Evolutionary conservation across 2,113 vertebrate species (phyloP).

Genomic region (Dasyurus viverrinus): DNA sequence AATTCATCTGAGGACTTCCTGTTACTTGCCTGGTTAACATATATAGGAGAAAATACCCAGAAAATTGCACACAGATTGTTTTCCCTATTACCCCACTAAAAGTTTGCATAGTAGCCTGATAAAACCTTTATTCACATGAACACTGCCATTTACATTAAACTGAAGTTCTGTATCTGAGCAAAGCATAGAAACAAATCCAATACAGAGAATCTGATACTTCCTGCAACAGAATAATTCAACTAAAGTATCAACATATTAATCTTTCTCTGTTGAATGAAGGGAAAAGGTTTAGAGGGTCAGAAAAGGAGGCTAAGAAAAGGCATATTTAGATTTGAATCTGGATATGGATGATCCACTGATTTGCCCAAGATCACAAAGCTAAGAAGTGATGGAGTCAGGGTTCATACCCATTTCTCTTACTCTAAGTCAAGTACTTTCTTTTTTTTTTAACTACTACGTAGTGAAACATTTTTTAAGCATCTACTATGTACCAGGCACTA

Average conservation of each 20-base stretch:
- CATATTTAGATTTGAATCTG: background rate
- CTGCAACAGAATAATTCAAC: background rate
- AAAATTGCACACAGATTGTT: constrained; percentile 21
- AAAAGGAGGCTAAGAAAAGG: background rate
- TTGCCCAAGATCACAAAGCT: background rate
- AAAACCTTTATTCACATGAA: no score
- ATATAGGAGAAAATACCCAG: constrained; percentile 40
- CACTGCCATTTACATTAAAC: no score
- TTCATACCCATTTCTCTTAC: background rate
- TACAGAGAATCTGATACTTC: background rate
- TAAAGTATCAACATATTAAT: constrained; percentile 31
- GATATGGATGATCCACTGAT: background rate
- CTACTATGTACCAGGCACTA: background rate
- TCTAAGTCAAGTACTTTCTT: background rate
- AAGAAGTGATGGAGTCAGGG: background rate
- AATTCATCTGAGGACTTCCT: background rate
- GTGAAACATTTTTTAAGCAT: background rate
- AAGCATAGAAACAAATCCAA: no score
- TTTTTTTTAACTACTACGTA: background rate
- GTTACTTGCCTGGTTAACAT: constrained; percentile 64
- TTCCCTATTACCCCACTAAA: no score
- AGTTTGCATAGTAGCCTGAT: constrained; percentile 24
- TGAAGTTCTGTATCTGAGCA: no score
- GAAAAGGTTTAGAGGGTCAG: background rate
- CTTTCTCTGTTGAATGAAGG: constrained; percentile 9